These are phyloP conservation scores for Drosophila testacea DNA, from an alignment of 2,888 invertebrate genomes.

Conservation along the genomic window DNA sequence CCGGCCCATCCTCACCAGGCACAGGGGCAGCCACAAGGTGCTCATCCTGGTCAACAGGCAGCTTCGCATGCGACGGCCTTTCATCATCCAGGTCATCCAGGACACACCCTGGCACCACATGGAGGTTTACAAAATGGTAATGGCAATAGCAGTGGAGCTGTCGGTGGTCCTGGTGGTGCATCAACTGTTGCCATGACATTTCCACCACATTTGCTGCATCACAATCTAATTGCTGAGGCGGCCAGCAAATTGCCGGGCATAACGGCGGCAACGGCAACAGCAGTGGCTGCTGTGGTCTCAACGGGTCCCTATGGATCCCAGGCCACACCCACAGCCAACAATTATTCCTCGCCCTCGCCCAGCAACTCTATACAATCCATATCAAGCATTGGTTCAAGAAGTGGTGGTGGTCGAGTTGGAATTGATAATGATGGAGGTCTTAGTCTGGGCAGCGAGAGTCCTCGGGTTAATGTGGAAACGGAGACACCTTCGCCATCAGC, in stretches of 20 bases:
- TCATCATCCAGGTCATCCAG: constrained; percentile 74
- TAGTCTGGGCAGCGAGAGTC: constrained; percentile 83
- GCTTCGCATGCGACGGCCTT: constrained; percentile 54
- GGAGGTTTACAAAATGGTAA: constrained; percentile 35
- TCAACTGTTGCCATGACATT: constrained; percentile 76
- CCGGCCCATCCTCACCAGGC: constrained; percentile 65
- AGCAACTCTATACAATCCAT: constrained; percentile 85
- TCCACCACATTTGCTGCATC: constrained; percentile 83
- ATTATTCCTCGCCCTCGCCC: constrained; percentile 83
- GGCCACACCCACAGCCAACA: constrained; percentile 51
- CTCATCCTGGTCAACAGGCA: constrained; percentile 58
- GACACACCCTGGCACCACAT: constrained; percentile 64
- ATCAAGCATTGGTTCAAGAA: constrained; percentile 82
- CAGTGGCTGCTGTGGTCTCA: constrained; percentile 67
- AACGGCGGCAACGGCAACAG: constrained; percentile 62
- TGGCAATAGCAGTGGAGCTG: constrained; percentile 17
- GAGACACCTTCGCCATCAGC: constrained; percentile 83
- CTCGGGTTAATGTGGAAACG: constrained; percentile 84
- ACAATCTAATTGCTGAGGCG: constrained; percentile 83
- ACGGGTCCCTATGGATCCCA: constrained; percentile 62
- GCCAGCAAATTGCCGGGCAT: constrained; percentile 82
- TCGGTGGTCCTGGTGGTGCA: constrained; percentile 14
- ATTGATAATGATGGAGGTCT: constrained; percentile 64
- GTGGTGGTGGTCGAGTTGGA: constrained; percentile 25
- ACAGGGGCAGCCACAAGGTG: constrained; percentile 37